Evolutionary conservation across 1,140 invertebrate species (phyloP), one percentile per base, ranked within the genome.

Genomic region (Drosophila takahashii): DNA sequence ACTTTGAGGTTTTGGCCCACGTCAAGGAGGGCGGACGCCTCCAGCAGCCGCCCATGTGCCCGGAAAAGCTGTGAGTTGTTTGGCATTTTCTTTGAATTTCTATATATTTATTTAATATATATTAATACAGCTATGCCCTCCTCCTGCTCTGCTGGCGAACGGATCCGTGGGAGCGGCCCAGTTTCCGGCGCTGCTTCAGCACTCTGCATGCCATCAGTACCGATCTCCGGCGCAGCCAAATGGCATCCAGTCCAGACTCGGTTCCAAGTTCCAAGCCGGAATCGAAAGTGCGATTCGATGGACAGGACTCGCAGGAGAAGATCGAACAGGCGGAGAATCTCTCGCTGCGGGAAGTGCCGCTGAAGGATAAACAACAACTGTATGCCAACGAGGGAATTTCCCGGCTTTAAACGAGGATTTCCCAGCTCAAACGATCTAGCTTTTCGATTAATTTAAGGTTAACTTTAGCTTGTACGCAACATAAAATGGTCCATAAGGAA

Each of bases 1-100:
- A 99, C 93, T 93, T 97, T 1, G 97, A 99, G 92, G 98, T 99
- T 15, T 93, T 99, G 18, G 95, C 97, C 67, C 97, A 97, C 91
- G 97, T 99, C 0, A 94, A 96, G 69, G 95, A 95, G 10, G 97
- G 97, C 3, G 97, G 97, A n/a, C 94, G 96, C 27, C 93, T 98
- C 0, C 94, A 95, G 9, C 94, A 96, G 71, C 98, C 98, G 1
- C 93, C 95, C 9, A 96, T 96, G 84, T 98, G 97, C 92, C 96
- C 97, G 3, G 94, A 95, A 45, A 94, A 94, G 57, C 93, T 98
- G 95, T 98, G 94, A 94, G 94, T 44, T 44, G 16, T 1, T 16
- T 9, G 8, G 0, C 10, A 9, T 18, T 3, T 9, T 0, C 15
- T 4, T 10, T 16, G 4, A 7, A 42, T 4, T n/a, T n/a, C n/a